These are phyloP conservation scores for Vesta saturnalis DNA, from an alignment of 2,888 invertebrate species.

Conservation along the genomic window DNA sequence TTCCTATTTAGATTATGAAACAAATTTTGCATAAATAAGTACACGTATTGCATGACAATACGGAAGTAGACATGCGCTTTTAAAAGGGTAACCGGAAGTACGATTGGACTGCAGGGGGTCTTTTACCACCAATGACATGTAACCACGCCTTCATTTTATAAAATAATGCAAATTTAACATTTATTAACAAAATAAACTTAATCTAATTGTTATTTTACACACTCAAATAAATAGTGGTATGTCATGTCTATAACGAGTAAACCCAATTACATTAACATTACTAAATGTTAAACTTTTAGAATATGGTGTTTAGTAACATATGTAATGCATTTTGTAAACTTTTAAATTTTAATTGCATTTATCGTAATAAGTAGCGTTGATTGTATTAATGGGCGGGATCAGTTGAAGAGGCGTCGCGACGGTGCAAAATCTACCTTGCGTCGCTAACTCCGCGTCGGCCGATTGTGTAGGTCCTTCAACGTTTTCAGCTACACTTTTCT, in stretches of 20 bases:
- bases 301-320: too few species aligned
- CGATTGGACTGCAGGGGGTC: slow-evolving; percentile 63
- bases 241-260: too few species aligned
- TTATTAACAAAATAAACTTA: not conserved
- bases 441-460: slow-evolving; percentile 1
- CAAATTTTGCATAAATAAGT: slow-evolving; percentile 23
- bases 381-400: slow-evolving; percentile 4
- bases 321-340: too few species aligned
- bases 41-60: slow-evolving; percentile 21
- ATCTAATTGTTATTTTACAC: not conserved
- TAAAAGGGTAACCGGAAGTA: slow-evolving; percentile 59
- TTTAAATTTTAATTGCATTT: not conserved
- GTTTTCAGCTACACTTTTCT: slow-evolving; percentile 13
- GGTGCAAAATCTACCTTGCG: slow-evolving; percentile 1
- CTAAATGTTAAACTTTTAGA: too few species aligned
- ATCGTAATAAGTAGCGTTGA: not conserved
- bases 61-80: slow-evolving; percentile 50
- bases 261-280: too few species aligned
- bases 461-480: slow-evolving; percentile 16
- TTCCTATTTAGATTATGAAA: slow-evolving; percentile 14
- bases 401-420: slow-evolving; percentile 9
- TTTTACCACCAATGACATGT: slow-evolving; percentile 59
- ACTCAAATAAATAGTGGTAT: too few species aligned
- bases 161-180: slow-evolving; percentile 18
- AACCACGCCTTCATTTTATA: slow-evolving; percentile 56